Percentiles rank a stretch among this genome's conserved stretches.
Conservation (phyloP, 2,888 invertebrate species). For the Candidula unifasciata region DNA sequence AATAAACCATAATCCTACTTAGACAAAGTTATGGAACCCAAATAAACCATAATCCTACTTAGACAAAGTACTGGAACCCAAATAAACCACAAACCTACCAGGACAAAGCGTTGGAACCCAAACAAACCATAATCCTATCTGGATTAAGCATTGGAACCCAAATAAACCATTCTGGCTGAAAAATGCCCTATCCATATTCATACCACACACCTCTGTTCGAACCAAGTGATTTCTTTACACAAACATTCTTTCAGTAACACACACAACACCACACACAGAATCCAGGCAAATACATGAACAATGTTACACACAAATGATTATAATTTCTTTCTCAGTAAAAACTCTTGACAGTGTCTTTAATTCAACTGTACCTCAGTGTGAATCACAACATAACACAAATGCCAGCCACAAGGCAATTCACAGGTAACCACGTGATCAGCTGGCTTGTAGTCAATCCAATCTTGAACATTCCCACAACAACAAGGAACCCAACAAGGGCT, state of each 20-base stretch:
- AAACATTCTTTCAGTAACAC: neutral
- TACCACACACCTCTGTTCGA: too few species aligned
- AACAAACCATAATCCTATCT: too few species aligned
- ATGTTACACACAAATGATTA: constrained; percentile 1
- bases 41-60: too few species aligned
- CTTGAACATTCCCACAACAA: neutral
- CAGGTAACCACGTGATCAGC: constrained; percentile 1
- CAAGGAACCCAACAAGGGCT: neutral
- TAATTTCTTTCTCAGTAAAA: constrained; percentile 23
- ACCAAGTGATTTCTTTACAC: neutral
- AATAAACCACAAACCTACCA: too few species aligned
- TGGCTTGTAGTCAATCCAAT: constrained; percentile 12
- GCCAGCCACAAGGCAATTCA: constrained; percentile 36
- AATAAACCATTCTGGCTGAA: too few species aligned
- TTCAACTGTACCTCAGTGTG: neutral
- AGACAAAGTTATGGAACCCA: too few species aligned
- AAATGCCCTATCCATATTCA: too few species aligned
- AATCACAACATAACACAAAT: constrained; percentile 37
- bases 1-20: too few species aligned
- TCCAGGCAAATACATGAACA: neutral
- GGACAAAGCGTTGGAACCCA: too few species aligned
- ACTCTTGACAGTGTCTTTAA: constrained; percentile 17
- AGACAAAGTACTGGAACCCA: too few species aligned
- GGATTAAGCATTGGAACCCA: too few species aligned
- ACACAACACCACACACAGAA: neutral